These are phyloP conservation scores for Calidris pugnax DNA, from an alignment of 2,113 vertebrate species.

Conservation along the genomic window DNA sequence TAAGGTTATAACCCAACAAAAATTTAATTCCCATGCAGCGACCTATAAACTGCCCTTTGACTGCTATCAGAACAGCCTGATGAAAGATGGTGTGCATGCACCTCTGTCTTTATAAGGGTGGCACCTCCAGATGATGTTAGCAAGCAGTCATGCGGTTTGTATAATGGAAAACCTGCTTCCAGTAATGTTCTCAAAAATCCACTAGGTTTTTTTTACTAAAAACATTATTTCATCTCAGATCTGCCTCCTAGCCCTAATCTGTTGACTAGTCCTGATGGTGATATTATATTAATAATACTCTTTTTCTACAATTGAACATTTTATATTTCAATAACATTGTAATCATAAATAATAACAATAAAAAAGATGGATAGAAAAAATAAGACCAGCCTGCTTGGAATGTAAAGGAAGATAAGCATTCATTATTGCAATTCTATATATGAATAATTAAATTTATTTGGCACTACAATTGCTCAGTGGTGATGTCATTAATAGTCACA, in stretches of 20 bases:
- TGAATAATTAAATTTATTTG: background rate
- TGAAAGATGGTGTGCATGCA: background rate
- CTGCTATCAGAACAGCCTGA: background rate
- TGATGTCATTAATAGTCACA: background rate
- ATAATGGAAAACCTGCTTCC: background rate
- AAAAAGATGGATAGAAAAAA: background rate
- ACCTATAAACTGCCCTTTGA: background rate
- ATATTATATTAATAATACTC: background rate
- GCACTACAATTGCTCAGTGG: background rate
- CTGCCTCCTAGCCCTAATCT: background rate
- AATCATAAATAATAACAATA: background rate
- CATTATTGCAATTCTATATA: background rate
- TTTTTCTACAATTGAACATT: background rate
- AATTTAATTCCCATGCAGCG: background rate
- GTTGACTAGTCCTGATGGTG: background rate
- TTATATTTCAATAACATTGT: background rate
- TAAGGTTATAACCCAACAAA: background rate
- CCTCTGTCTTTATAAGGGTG: background rate
- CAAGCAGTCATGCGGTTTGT: background rate
- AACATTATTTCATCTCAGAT: background rate
- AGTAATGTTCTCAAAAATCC: background rate
- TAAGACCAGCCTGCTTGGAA: background rate
- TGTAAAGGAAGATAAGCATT: background rate
- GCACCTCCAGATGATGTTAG: background rate
- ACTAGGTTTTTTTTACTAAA: background rate